phyloP scores from a whole-genome alignment of 2,113 vertebrate genomes.

The Nanorana parkeri region DNA sequence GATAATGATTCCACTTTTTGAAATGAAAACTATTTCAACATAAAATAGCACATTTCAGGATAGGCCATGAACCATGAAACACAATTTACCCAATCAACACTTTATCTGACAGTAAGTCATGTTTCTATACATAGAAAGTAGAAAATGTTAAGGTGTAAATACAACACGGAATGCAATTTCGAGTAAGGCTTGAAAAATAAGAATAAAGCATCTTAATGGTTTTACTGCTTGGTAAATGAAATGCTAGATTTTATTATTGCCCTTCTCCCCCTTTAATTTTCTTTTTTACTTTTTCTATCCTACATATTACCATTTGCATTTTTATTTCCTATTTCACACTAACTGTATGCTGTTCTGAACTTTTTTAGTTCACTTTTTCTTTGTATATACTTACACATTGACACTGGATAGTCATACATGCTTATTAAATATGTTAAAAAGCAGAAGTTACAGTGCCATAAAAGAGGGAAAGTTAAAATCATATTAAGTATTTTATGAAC shows the following conservation, averaged over 20 bases:
- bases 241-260: neutral
- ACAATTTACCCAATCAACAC: constrained; percentile 45
- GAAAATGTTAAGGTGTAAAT: constrained; percentile 41
- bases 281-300: no score
- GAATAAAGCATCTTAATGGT: constrained; percentile 12
- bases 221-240: neutral
- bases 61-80: constrained; percentile 49
- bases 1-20: constrained; percentile 50
- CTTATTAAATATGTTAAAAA: neutral
- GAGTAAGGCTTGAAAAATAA: constrained; percentile 15
- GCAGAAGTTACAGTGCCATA: no score
- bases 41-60: constrained; percentile 52
- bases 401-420: neutral
- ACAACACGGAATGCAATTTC: constrained; percentile 32
- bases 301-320: no score
- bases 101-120: constrained; percentile 33
- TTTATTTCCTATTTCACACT: no score
- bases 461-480: no score
- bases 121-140: constrained; percentile 43
- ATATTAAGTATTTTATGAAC: no score
- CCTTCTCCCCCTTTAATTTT: neutral
- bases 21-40: constrained; percentile 52
- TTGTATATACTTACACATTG: no score
- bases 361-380: no score
- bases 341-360: no score